Evolutionary conservation across 2,113 vertebrate species (phyloP), one percentile per base, ranked within the genome.

Genomic region (Lophotis ruficrista): DNA sequence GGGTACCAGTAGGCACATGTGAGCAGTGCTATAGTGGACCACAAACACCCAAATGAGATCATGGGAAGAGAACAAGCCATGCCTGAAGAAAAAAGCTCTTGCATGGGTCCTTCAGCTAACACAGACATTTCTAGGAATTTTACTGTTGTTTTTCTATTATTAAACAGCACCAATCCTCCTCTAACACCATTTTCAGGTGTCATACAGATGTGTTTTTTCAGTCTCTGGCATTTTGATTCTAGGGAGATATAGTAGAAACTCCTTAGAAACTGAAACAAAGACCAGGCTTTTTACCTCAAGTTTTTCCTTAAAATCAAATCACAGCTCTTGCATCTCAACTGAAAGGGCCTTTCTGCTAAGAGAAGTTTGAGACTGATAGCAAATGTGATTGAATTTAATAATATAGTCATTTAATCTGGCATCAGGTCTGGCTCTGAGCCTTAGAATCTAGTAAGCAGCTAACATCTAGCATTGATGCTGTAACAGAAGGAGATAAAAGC

Each of bases 271-370:
- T 24, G 15, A 71, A 96, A 66, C 14, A 85, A 76, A 33, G 76
- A 78, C 76, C 43, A 82, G 45, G 62, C 12, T 65, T 87, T 90
- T 85, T 58, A 83, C 33, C 4, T 83, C 20, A 66, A n/a, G 4
- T 64, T 87, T 90, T 96, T 83, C 57, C 51, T 91, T 83, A 87
- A 73, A 75, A 83, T 92, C 37, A 88, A 80, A 60, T 62, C 9
- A 70, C 27, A 21, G 61, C 85, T 97, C 85, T 76, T 90, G 71
- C 88, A 89, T 90, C 79, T 87, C 71, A 87, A 27, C 58, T 85
- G 79, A 92, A 96, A 83, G 77, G 43, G 27, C 41, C 53, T 81
- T 96, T 96, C 96, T 96, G 62, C 79, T 92, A 91, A 79, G 65
- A 84, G 65, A n/a, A 81, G 72, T 90, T 77, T 38, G 12, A 84